phyloP scores from a whole-genome alignment of 2,888 invertebrate genomes.

The Brachycybe producta region DNA sequence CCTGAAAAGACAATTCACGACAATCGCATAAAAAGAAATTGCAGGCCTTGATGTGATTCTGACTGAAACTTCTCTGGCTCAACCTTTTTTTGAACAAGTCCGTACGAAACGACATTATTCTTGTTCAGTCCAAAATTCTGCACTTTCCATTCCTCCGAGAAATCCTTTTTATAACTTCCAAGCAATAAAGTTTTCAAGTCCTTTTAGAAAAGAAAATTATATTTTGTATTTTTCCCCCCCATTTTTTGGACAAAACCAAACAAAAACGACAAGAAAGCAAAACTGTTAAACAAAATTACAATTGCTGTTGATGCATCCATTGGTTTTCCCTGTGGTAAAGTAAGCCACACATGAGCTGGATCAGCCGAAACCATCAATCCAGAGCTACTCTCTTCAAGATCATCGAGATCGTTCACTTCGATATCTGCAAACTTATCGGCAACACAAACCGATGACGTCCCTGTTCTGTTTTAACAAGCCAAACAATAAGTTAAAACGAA shows the following conservation, averaged over 20 bases:
- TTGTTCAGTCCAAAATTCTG: constrained; percentile 1
- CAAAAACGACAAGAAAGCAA: too few relatives aligned
- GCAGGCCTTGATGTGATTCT: too few relatives aligned
- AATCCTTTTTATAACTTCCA: constrained; percentile 4
- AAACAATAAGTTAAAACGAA: too few relatives aligned
- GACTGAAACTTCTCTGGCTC: not conserved
- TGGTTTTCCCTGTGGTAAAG: not conserved
- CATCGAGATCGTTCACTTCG: constrained; percentile 5
- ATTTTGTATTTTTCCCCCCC: too few relatives aligned
- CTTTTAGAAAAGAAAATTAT: too few relatives aligned
- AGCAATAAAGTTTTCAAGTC: constrained; percentile 9
- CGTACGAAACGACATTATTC: constrained; percentile 2
- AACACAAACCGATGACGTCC: too few relatives aligned
- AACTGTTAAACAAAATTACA: not conserved
- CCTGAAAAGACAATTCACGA: not conserved
- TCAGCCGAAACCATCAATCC: constrained; percentile 6
- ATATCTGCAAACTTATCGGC: constrained; percentile 2
- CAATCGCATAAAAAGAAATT: not conserved
- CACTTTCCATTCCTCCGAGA: constrained; percentile 11
- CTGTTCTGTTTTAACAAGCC: too few relatives aligned
- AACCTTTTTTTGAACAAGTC: constrained; percentile 12
- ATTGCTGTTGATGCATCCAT: not conserved
- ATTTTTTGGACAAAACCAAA: too few relatives aligned
- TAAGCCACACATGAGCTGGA: constrained; percentile 5
- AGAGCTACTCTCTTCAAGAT: constrained; percentile 5